phyloP scores from a whole-genome alignment of 2,888 invertebrate genomes.

The Andricus curvator region DNA sequence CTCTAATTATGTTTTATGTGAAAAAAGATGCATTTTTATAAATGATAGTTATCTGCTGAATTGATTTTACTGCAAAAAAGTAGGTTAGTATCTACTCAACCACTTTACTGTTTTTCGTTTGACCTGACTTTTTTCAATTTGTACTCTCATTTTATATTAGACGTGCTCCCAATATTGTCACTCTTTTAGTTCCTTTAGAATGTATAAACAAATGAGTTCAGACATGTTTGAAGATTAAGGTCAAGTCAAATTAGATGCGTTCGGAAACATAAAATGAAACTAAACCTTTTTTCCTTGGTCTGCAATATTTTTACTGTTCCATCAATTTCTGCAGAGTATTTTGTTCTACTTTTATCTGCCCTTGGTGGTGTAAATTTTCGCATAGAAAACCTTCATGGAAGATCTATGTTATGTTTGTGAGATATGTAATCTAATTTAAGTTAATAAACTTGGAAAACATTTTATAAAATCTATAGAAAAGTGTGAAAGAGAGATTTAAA shows the following conservation, averaged over 20 bases:
- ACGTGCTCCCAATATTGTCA: background rate
- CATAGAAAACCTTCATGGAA: no score
- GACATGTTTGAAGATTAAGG: background rate
- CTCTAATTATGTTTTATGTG: background rate
- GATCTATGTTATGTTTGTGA: no score
- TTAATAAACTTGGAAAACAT: no score
- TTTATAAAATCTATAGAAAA: background rate
- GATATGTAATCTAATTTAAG: no score
- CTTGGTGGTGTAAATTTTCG: background rate
- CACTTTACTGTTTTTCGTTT: background rate
- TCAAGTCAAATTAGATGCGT: background rate
- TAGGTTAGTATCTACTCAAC: background rate
- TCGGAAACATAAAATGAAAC: slow-evolving; percentile 1
- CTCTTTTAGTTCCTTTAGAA: background rate
- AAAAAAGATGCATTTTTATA: background rate
- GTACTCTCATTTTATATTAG: background rate
- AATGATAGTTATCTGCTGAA: background rate
- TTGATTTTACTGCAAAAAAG: background rate
- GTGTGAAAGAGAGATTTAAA: background rate
- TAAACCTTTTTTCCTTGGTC: background rate
- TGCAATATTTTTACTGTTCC: background rate
- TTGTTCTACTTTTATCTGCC: background rate
- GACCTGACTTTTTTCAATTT: slow-evolving; percentile 19
- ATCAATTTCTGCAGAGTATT: background rate
- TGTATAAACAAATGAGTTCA: background rate